Percentiles rank a stretch among this genome's conserved stretches.
Conservation (phyloP, 1,140 invertebrate genomes). For the Octopus bimaculoides region DNA sequence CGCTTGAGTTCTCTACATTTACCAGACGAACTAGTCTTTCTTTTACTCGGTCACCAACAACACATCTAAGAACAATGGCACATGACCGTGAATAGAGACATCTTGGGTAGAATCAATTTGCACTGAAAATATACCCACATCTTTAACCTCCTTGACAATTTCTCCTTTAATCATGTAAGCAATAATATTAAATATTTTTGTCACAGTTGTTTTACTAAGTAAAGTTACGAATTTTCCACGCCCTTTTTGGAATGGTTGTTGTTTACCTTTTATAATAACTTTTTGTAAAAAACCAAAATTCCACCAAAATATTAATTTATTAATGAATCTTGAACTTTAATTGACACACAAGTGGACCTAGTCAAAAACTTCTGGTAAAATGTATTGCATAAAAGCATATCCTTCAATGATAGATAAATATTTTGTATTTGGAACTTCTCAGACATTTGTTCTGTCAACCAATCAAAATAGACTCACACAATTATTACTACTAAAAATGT, state of each 20-base stretch:
- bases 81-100: background rate
- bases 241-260: background rate
- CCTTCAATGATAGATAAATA: no score
- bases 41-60: background rate
- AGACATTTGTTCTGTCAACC: no score
- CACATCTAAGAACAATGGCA: background rate
- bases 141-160: constrained; percentile 1
- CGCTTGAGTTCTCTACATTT: background rate
- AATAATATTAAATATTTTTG: background rate
- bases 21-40: background rate
- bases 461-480: no score
- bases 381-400: no score
- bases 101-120: constrained; percentile 2
- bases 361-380: no score
- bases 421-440: no score
- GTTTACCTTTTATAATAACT: background rate
- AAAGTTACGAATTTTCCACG: background rate
- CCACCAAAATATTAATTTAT: no score
- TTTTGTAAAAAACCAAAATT: no score
- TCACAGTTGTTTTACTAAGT: background rate
- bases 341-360: no score
- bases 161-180: background rate
- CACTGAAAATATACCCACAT: background rate
- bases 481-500: no score
- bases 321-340: no score